Conservation (phyloP, 2,797 vertebrate species). For the Oryzias sinensis region DNA sequence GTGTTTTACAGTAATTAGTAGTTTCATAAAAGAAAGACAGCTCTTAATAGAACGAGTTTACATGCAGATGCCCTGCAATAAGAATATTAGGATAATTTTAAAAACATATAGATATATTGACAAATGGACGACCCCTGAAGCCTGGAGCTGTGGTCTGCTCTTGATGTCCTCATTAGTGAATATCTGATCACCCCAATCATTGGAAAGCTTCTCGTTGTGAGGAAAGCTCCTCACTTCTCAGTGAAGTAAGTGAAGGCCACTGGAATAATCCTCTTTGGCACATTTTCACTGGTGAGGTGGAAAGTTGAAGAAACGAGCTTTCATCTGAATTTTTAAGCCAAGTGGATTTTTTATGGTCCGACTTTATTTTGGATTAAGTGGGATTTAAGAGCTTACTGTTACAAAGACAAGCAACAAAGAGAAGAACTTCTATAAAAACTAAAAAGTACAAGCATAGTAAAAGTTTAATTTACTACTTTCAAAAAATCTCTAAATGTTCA, state of each 20-base stretch:
- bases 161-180: conserved; percentile 12
- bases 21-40: too few species aligned
- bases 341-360: conserved; percentile 5
- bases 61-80: too few species aligned
- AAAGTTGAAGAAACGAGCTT: conserved; percentile 23
- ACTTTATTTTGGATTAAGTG: conserved; percentile 26
- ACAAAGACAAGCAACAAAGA: not conserved
- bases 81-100: too few species aligned
- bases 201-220: conserved; percentile 16
- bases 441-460: too few species aligned
- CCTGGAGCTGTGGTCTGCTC: conserved; percentile 13
- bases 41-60: too few species aligned
- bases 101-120: not conserved
- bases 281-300: conserved; percentile 26
- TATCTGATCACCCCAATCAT: conserved; percentile 20
- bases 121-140: conserved; percentile 10
- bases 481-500: too few species aligned
- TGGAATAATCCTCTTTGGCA: conserved; percentile 31
- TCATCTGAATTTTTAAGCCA: conserved; percentile 20
- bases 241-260: conserved; percentile 12
- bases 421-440: not conserved
- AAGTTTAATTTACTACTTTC: too few species aligned
- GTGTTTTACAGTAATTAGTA: too few species aligned
- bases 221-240: conserved; percentile 11
- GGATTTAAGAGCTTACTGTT: conserved; percentile 11